Evolutionary conservation across 2,113 vertebrate genomes (phyloP).

Genomic region (Hemibagrus wyckioides): DNA sequence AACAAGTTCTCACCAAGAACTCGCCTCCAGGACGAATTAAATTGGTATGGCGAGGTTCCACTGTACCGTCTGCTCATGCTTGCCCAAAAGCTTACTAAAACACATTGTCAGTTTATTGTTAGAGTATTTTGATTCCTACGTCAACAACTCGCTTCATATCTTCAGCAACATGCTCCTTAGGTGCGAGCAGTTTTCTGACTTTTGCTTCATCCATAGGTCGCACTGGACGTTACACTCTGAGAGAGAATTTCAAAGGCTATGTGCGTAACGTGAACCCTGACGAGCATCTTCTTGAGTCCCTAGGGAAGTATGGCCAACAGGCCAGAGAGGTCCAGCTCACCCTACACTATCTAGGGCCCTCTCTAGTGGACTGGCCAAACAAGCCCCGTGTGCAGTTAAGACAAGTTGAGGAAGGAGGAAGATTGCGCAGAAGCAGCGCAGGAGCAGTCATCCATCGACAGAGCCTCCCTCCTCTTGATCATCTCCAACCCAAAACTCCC

Average conservation of each 20-base stretch:
- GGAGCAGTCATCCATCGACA: conserved; percentile 62
- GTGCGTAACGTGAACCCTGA: conserved; percentile 69
- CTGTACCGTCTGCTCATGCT: not conserved
- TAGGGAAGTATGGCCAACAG: conserved; percentile 75
- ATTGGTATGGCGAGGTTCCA: too few relatives aligned
- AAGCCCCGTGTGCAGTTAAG: conserved; percentile 62
- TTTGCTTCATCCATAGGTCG: conserved; percentile 62
- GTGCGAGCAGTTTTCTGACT: not conserved
- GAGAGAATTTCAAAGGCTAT: conserved; percentile 77
- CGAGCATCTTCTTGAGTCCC: conserved; percentile 70
- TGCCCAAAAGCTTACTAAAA: not conserved
- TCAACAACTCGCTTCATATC: not conserved
- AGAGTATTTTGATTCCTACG: not conserved
- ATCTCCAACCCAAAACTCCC: conserved; percentile 52
- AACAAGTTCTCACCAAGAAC: too few relatives aligned
- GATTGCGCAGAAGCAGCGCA: conserved; percentile 52
- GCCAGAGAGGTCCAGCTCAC: conserved; percentile 73
- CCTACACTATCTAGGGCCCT: conserved; percentile 66
- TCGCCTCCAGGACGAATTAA: too few relatives aligned
- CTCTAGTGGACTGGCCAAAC: conserved; percentile 53
- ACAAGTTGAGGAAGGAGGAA: conserved; percentile 57
- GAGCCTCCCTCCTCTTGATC: conserved; percentile 70
- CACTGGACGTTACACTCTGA: conserved; percentile 73
- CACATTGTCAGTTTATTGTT: not conserved
- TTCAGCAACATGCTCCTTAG: not conserved